phyloP scores from a whole-genome alignment of 2,888 invertebrate genomes.

The Terebella lapidaria region DNA sequence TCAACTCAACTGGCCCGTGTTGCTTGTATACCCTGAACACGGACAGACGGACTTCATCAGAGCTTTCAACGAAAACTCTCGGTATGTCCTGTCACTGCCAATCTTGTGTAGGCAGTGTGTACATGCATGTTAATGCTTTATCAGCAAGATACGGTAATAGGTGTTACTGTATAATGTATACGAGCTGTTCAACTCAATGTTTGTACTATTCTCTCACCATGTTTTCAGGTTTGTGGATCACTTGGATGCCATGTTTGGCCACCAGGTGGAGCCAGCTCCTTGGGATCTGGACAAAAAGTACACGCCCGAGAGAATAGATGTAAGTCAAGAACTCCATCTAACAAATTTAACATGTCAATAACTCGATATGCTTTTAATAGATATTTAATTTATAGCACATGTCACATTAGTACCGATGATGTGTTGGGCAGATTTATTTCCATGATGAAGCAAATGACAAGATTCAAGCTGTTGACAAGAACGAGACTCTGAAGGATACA shows the following conservation, averaged over 20 bases:
- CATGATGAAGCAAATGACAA: neutral
- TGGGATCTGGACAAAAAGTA: slow-evolving; percentile 23
- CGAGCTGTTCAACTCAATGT: neutral
- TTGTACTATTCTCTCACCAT: slow-evolving; percentile 1
- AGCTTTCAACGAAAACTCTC: slow-evolving; percentile 22
- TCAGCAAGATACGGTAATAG: neutral
- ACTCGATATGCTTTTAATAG: too few species aligned
- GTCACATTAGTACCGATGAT: too few species aligned
- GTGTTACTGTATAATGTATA: neutral
- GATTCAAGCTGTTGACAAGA: neutral
- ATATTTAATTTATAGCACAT: too few species aligned
- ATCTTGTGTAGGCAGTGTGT: neutral
- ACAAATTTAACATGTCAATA: too few species aligned
- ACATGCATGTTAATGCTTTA: neutral
- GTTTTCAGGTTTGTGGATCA: slow-evolving; percentile 22
- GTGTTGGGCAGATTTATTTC: neutral
- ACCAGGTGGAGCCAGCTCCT: slow-evolving; percentile 8
- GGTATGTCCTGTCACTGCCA: slow-evolving; percentile 3
- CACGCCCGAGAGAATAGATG: slow-evolving; percentile 13
- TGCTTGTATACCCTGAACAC: slow-evolving; percentile 84
- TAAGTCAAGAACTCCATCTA: slow-evolving; percentile 2
- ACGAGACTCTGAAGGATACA: neutral
- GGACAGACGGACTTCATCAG: slow-evolving; percentile 81
- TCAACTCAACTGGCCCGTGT: slow-evolving; percentile 75
- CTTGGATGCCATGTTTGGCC: slow-evolving; percentile 19